phyloP scores from a whole-genome alignment of 1,140 invertebrate genomes.

The Hyphantria cunea region DNA sequence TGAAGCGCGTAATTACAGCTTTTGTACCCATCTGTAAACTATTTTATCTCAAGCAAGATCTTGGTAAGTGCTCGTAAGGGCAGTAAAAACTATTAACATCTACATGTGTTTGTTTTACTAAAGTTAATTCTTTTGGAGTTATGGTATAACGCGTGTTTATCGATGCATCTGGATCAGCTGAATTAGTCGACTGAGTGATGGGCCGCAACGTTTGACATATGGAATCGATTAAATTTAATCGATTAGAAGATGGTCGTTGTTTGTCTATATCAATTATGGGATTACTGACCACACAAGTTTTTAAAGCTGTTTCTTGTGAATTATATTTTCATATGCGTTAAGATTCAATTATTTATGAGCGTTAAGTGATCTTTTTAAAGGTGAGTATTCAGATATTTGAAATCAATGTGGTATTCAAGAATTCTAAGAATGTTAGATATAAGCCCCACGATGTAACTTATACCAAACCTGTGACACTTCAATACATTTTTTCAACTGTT shows the following conservation, averaged over 20 bases:
- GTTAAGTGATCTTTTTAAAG: too few species aligned
- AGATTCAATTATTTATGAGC: not conserved
- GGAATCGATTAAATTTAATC: constrained; percentile 36
- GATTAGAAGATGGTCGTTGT: constrained; percentile 22
- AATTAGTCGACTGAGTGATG: constrained; percentile 28
- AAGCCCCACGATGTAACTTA: too few species aligned
- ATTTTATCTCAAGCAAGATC: constrained; percentile 52
- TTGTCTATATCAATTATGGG: constrained; percentile 27
- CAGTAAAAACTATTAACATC: constrained; percentile 53
- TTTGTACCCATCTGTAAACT: constrained; percentile 52
- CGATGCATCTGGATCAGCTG: constrained; percentile 31
- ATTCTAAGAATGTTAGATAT: too few species aligned
- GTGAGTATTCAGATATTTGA: too few species aligned
- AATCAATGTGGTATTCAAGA: too few species aligned
- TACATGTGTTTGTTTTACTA: constrained; percentile 46
- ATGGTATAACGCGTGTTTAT: too few species aligned
- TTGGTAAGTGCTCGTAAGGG: constrained; percentile 35
- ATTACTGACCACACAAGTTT: constrained; percentile 25
- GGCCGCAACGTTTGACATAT: constrained; percentile 31
- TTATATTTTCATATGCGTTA: not conserved
- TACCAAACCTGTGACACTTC: too few species aligned
- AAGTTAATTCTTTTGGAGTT: constrained; percentile 32
- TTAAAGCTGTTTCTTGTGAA: not conserved
- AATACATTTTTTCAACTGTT: too few species aligned
- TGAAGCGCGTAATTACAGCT: constrained; percentile 48